Percentiles rank a stretch among this genome's conserved stretches.
Evolutionary conservation across 2,113 vertebrate species (phyloP).

Genomic region (Laticauda colubrina): DNA sequence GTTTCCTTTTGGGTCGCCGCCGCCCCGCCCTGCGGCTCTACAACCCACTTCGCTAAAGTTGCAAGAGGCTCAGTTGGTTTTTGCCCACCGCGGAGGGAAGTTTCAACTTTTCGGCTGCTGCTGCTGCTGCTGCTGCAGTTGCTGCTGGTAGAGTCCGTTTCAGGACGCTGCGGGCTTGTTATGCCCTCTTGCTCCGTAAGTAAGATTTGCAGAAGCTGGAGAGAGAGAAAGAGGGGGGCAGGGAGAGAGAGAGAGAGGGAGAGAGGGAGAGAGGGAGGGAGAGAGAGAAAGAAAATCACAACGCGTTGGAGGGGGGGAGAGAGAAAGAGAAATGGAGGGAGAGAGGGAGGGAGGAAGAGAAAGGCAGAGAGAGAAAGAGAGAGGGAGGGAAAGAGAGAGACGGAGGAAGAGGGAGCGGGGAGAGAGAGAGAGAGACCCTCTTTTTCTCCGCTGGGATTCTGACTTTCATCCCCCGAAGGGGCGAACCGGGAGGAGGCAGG

Average conservation of each 20-base stretch:
- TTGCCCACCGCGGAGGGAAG: background rate
- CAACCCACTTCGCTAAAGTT: constrained; percentile 34
- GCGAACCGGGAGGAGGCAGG: background rate
- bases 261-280: background rate
- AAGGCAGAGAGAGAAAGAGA: too few species aligned
- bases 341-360: too few species aligned
- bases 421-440: too few species aligned
- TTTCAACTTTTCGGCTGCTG: background rate
- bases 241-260: fast-evolving
- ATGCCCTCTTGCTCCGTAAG: constrained; percentile 44
- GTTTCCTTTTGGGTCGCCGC: constrained; percentile 55
- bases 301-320: fast-evolving
- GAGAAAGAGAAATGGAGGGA: too few species aligned
- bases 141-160: background rate
- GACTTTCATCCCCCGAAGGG: too few species aligned
- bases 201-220: background rate
- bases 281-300: too few species aligned
- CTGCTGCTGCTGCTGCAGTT: background rate
- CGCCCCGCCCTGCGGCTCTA: constrained; percentile 21
- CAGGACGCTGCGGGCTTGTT: background rate
- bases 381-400: too few species aligned
- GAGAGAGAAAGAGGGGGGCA: background rate
- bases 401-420: fast-evolving
- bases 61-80: background rate
- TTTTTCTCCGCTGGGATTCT: background rate